Percentiles rank a stretch among this genome's conserved stretches.
These are phyloP conservation scores for Oreotrochilus melanogaster DNA, from an alignment of 2,113 vertebrate genomes.

Conservation along the genomic window DNA sequence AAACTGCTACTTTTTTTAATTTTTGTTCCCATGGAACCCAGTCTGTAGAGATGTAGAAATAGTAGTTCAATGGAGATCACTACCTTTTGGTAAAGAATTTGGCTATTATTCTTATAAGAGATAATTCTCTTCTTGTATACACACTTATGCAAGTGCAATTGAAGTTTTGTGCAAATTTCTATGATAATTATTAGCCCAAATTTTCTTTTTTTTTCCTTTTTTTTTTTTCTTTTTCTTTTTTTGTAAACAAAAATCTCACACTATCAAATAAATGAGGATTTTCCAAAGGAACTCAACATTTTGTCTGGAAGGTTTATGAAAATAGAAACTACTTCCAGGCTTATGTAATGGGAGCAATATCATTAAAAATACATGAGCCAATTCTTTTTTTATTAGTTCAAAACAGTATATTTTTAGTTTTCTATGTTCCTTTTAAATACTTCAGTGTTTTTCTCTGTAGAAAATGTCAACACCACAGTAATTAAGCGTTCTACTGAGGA, in stretches of 20 bases:
- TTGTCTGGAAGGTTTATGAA: slow-evolving; percentile 6
- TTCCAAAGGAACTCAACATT: not conserved
- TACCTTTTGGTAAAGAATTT: not conserved
- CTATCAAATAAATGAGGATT: not conserved
- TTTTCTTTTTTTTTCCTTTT: not conserved
- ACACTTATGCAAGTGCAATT: not conserved
- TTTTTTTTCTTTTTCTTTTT: not conserved
- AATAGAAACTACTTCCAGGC: slow-evolving; percentile 12
- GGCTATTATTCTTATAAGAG: not conserved
- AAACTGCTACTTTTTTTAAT: not conserved
- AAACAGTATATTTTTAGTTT: slow-evolving; percentile 31
- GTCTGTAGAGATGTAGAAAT: not conserved
- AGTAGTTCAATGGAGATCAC: not conserved
- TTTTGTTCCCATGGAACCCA: not conserved
- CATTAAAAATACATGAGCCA: slow-evolving; percentile 43
- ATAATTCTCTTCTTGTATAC: not conserved
- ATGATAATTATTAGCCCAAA: not conserved
- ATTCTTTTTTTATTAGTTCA: slow-evolving; percentile 28
- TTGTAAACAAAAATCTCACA: not conserved
- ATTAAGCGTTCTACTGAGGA: slow-evolving; percentile 27
- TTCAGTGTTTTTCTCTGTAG: not conserved
- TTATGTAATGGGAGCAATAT: slow-evolving; percentile 2
- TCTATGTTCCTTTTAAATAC: not conserved
- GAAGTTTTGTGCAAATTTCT: not conserved
- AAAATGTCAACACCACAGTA: slow-evolving; percentile 16